Base-by-base conservation (phyloP, 1,140 invertebrate species). In the Battus philenor region DNA sequence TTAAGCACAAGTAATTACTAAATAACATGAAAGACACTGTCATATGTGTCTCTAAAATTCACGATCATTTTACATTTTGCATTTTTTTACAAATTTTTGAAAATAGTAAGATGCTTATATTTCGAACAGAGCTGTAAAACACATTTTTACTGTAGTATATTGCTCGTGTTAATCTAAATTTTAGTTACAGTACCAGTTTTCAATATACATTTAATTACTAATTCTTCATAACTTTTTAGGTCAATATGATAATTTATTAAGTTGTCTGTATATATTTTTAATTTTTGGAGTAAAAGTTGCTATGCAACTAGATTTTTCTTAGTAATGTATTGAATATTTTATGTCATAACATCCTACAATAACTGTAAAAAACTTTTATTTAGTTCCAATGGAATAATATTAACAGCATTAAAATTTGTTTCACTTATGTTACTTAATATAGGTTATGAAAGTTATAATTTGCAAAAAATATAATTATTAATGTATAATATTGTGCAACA, bases 211-310 rank as follows among this genome's bases (percentile, higher is more conserved):
- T n/a, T n/a, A n/a, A n/a, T n/a, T n/a, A n/a, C n/a, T n/a, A n/a
- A n/a, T n/a, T n/a, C n/a, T n/a, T n/a, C n/a, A n/a, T n/a, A n/a
- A n/a, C n/a, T n/a, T n/a, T n/a, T n/a, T n/a, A n/a, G n/a, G 18
- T 20, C 2, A 20, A 20, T 20, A 6, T 20, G 29, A 30, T 11
- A 12, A 30, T 10, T 11, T 11, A 4, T 30, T 6, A 30, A 30
- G 10, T 30, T 30, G 1, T 30, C 29, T 30, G 29, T 30, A 30
- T 30, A 30, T 30, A 29, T 29, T 9, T 29, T 29, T 29, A 8
- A 11, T 11, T 30, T 12, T 11, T 29, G 26, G 9, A 30, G 29
- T 30, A 11, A 12, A 11, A 2, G 9, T 6, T 30, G 9, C 1
- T 30, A 11, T 10, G 29, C 29, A 30, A 30, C n/a, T 30, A 30